Base-by-base conservation (phyloP, 2,797 vertebrate species). In the Myotis vivesi region DNA sequence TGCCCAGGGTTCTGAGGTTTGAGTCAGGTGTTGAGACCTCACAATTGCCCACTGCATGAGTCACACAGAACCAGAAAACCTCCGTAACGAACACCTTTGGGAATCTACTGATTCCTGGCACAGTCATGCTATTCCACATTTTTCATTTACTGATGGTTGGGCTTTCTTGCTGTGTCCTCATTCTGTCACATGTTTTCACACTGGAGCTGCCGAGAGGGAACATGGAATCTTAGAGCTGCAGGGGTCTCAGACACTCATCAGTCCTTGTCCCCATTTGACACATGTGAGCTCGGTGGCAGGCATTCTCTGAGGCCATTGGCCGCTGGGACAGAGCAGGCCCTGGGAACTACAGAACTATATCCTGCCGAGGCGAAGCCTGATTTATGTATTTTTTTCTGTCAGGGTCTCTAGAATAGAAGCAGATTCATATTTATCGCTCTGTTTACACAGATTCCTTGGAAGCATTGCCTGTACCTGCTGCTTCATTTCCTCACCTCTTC, bases 141-240 rank as follows among this genome's bases (percentile, higher is more conserved):
- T 68, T 55, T 75, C 0, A 1, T 55, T 25, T n/a, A 8, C 22
- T 25, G 59, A 36, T 0, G 1, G 53, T n/a, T 64, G 59, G 6
- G n/a, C 72, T 66, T 77, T 38, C 72, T 69, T 19, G 13, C 51
- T 33, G 11, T 69, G 80, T 81, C 85, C 84, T 64, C 88, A 76
- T 95, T 89, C 75, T 94, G 94, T 85, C 87, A 83, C 16, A 16
- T 62, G 25, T 83, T 76, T 86, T 76, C 88, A 19, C 30, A 36
- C 15, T 49, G 30, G 38, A 92, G 57, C 41, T 68, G 25, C 46
- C 2, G 64, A 30, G 36, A 68, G 36, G 69, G 41, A 36, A 22
- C 22, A 6, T n/a, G 38, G 77, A 53, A 36, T 25, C 49, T 16
- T 38, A 57, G 79, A 1, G n/a, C 23, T 23, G 3, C 8, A 5